These are phyloP conservation scores for Acronicta leporina DNA, from an alignment of 2,888 invertebrate genomes.

Conservation along the genomic window DNA sequence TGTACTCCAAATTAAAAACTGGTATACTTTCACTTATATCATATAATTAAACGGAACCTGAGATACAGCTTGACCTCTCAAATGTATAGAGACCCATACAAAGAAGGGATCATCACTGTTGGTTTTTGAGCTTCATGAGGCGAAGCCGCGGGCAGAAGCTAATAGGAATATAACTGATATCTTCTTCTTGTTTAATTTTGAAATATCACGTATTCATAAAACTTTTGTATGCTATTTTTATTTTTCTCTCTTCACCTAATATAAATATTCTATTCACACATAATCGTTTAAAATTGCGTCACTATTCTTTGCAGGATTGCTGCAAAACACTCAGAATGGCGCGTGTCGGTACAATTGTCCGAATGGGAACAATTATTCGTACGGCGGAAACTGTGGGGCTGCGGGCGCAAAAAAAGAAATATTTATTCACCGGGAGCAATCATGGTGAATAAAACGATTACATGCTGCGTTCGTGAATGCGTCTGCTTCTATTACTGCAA, in stretches of 20 bases:
- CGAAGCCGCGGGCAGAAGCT: no score
- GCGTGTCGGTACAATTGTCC: constrained; percentile 78
- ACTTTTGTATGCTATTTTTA: no score
- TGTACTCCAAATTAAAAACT: no score
- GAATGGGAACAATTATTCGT: constrained; percentile 74
- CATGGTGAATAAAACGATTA: constrained; percentile 79
- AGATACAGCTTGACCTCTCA: no score
- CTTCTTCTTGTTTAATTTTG: no score
- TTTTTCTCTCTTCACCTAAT: background rate
- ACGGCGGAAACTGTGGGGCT: constrained; percentile 69
- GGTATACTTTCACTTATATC: no score
- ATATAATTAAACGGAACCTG: no score
- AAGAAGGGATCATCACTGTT: no score
- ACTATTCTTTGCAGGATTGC: constrained; percentile 56
- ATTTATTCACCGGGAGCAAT: constrained; percentile 80
- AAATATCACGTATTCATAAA: no score
- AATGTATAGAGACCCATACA: no score
- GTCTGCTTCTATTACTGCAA: constrained; percentile 60
- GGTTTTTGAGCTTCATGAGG: no score
- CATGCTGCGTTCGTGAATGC: constrained; percentile 65
- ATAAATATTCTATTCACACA: constrained; percentile 40
- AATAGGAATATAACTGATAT: no score
- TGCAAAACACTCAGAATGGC: constrained; percentile 82
- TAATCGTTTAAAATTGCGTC: constrained; percentile 57
- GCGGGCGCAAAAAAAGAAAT: constrained; percentile 71